A percentile compares a stretch with the other conserved stretches of the same genome.
Evolutionary conservation across 2,113 vertebrate species (phyloP).

Genomic region (Solea senegalensis): DNA sequence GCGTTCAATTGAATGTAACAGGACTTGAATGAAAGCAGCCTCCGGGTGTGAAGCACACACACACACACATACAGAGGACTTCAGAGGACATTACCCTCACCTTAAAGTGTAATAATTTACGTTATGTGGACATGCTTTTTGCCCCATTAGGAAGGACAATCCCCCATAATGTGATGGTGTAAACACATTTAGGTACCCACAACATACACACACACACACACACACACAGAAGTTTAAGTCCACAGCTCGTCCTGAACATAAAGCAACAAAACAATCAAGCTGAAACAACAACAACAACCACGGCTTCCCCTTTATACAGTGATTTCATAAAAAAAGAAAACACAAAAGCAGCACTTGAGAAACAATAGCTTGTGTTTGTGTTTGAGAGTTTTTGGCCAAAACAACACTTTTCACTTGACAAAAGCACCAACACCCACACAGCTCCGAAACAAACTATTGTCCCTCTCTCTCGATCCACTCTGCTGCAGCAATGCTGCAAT

Average conservation of each 20-base stretch:
- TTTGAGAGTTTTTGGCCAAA: constrained; percentile 68
- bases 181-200: no score
- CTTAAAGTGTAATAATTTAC: no score
- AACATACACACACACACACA: not conserved
- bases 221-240: not conserved
- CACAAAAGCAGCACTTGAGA: constrained; percentile 56
- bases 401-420: constrained; percentile 69
- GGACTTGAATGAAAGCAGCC: constrained; percentile 13
- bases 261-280: constrained; percentile 46
- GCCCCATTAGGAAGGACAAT: no score
- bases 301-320: constrained; percentile 47
- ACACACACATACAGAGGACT: no score
- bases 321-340: constrained; percentile 31
- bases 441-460: constrained; percentile 48
- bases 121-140: no score
- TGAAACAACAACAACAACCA: constrained; percentile 28
- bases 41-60: not conserved
- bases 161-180: no score
- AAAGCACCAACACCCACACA: constrained; percentile 63
- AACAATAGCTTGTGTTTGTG: constrained; percentile 63
- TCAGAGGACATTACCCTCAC: no score
- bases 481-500: constrained; percentile 18
- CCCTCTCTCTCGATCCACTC: constrained; percentile 59
- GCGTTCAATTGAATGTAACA: constrained; percentile 11
- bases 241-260: not conserved